phyloP scores from a whole-genome alignment of 2,888 invertebrate species.

The Dasysyrphus tricinctus region DNA sequence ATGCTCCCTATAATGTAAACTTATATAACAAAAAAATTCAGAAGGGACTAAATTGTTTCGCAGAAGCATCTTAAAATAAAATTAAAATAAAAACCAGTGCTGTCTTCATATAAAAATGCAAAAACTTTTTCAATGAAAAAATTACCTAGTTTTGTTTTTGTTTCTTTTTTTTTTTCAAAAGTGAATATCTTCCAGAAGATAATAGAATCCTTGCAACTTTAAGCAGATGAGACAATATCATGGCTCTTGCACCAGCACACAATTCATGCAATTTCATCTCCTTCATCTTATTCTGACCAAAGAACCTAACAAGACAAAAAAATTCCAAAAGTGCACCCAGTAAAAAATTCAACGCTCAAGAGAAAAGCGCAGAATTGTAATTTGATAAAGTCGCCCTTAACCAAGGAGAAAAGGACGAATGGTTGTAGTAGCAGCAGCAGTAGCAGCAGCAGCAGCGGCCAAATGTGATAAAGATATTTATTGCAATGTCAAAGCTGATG shows the following conservation, averaged over 20 bases:
- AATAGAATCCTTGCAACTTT: constrained; percentile 62
- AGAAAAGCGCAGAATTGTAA: constrained; percentile 52
- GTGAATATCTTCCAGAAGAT: constrained; percentile 56
- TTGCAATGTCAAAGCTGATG: constrained; percentile 49
- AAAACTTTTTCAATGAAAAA: constrained; percentile 63
- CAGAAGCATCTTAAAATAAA: constrained; percentile 18
- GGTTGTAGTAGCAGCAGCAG: not conserved
- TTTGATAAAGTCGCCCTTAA: constrained; percentile 62
- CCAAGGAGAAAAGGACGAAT: not conserved
- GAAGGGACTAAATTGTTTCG: constrained; percentile 37
- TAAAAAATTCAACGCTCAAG: constrained; percentile 37
- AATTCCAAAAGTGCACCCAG: constrained; percentile 39
- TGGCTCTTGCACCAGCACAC: constrained; percentile 1
- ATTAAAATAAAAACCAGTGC: constrained; percentile 2
- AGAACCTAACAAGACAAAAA: not conserved
- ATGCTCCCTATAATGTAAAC: constrained; percentile 4
- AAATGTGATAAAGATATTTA: constrained; percentile 31
- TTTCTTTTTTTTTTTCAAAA: constrained; percentile 32
- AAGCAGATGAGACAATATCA: constrained; percentile 64
- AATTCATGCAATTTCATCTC: constrained; percentile 7
- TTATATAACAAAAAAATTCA: constrained; percentile 22
- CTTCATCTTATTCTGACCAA: constrained; percentile 9
- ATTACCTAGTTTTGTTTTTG: constrained; percentile 30
- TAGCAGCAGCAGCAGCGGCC: not conserved
- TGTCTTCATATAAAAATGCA: constrained; percentile 21